Base-by-base conservation (phyloP, 2,113 vertebrate genomes). In the Vulpes ferrilata region DNA sequence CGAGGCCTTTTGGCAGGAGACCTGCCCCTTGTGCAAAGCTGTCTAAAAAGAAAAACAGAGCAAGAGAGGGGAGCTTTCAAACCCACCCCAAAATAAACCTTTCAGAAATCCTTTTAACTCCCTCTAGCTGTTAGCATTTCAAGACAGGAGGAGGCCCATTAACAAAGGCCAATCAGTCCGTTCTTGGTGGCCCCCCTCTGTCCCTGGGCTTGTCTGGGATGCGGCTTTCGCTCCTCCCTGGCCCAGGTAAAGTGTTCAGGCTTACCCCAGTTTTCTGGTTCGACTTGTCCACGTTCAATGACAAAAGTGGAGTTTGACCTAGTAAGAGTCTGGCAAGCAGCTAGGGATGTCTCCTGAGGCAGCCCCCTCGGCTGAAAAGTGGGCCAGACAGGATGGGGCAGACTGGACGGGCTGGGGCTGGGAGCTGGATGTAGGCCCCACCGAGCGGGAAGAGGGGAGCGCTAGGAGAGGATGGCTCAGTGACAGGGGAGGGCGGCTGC, bases 1-100 rank as follows among this genome's bases (percentile, higher is more conserved):
- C 97, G 90, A 98, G 98, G 92, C 90, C 97, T 98, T 95, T 98
- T 99, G 98, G 98, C 98, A 99, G 88, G 4, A 16, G 95, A 25
- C 59, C 97, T 79, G 88, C 95, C 57, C 94, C 53, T 96, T 96
- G 98, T 96, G 97, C 96, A 84, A 89, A 98, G 94, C 97, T 96
- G 92, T 95, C 97, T 78, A 0, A 98, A 30, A 98, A 96, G 98
- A 97, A 98, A 98, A 98, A 94, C 86, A 97, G 94, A 96, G 82
- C 73, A 90, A 96, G 53, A 85, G 62, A 74, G 30, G n/a, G 83
- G 0, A 5, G 19, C 91, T 97, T 60, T 88, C 78, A 97, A 78
- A 62, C 35, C 81, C 88, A 90, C 85, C 90, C 90, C 93, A 97
- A 95, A 97, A 76, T 95, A 95, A 88, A 95, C 74, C 38, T 30